Percentiles rank a stretch among this genome's conserved stretches.
phyloP scores from a whole-genome alignment of 2,113 vertebrate genomes.

The Elgaria multicarinata region DNA sequence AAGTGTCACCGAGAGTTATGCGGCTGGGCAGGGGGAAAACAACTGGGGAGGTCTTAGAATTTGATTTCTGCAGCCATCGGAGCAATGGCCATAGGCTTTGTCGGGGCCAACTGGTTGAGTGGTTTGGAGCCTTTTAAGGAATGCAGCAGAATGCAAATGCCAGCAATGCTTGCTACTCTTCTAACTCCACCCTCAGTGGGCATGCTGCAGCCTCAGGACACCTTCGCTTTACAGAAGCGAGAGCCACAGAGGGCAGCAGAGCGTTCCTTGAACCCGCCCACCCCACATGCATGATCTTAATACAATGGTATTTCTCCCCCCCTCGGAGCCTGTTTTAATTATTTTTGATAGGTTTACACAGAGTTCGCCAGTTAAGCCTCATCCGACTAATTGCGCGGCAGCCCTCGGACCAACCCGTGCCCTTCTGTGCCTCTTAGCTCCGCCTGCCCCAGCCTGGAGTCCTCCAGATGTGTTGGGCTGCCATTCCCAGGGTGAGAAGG shows the following conservation, averaged over 20 bases:
- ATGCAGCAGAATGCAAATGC: neutral
- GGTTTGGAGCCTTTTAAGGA: neutral
- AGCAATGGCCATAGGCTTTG: neutral
- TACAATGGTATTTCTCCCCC: neutral
- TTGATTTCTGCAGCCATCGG: neutral
- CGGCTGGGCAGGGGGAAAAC: too few relatives aligned
- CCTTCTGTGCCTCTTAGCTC: too few relatives aligned
- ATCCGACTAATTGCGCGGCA: neutral
- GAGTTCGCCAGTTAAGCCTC: neutral
- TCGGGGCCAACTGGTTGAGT: neutral
- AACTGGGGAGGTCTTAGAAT: neutral
- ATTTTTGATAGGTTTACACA: neutral
- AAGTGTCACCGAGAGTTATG: neutral
- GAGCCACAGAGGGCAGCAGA: too few relatives aligned
- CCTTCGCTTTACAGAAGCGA: neutral
- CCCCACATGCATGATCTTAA: neutral
- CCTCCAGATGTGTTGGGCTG: too few relatives aligned
- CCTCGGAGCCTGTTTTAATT: neutral
- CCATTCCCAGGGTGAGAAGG: too few relatives aligned
- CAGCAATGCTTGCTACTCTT: neutral
- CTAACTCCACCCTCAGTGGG: neutral
- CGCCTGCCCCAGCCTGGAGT: too few relatives aligned
- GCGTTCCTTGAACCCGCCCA: too few relatives aligned
- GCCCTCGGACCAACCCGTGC: too few relatives aligned
- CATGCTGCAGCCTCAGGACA: neutral